Evolutionary conservation across 2,113 vertebrate genomes (phyloP), one percentile per base, ranked within the genome.

Genomic region (Urocolius indicus): DNA sequence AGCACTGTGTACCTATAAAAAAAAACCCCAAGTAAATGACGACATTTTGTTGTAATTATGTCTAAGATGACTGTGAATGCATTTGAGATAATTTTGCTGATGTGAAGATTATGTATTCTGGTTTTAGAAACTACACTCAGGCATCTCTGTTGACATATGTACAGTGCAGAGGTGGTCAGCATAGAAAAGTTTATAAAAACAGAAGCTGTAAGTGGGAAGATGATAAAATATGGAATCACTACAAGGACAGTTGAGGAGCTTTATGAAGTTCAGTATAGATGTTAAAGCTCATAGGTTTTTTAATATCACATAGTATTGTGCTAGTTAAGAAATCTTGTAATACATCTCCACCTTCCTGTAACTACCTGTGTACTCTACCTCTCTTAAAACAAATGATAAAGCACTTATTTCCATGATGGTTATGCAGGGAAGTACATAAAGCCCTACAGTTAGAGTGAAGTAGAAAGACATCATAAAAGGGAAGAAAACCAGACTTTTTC

Each of bases 181-280:
- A 36, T 26, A 71, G 51, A 71, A 21, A 10, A 45, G 7, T 20
- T 75, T 19, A 4, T 61, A 24, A 9, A 49, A 89, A 26, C 38
- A 82, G 45, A 55, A 63, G 10, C 23, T 52, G 3, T 30, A 46
- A 54, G 24, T 57, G 36, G 11, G 46, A 49, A 69, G 36, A 59
- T 46, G 20, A 10, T 11, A 54, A 58, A 66, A 43, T 24, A n/a
- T 66, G 55, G 30, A 73, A 66, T 65, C 13, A 1, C 34, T 29
- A 7, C 30, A 63, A 2, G 11, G 9, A 6, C 57, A 62, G 6
- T 3, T 36, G 30, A 76, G 5, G 3, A 8, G 0, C 6, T 32
- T 74, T 71, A 12, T 34, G 38, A 68, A 88, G 27, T 73, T 83
- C 20, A 27, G 17, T 43, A 21, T 20, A 62, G 57, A 68, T 21